Base-by-base conservation (phyloP, 2,797 vertebrate species). In the Lemur catta region DNA sequence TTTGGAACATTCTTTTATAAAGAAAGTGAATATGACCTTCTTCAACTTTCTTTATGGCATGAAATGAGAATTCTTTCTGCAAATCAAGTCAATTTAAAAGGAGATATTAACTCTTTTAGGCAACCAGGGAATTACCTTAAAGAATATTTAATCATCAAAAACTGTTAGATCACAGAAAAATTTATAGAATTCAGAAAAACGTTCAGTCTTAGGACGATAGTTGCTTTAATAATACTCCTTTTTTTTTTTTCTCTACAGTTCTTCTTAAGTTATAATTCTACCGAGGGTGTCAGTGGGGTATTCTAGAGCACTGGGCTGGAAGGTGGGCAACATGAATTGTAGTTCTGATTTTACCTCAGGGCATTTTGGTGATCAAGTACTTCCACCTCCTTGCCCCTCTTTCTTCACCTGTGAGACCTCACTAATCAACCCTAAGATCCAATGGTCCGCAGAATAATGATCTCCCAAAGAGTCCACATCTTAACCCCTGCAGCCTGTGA, bases 51-150 rank as follows among this genome's bases (percentile, higher is more conserved):
- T 94, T 78, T 91, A 89, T 71, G 43, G 76, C 15, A 0, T 95
- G 69, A 96, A 93, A 74, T 90, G 69, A 97, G 46, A 93, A 93
- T 96, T 95, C 10, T 84, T 95, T 82, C 79, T 92, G 48, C 50
- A 92, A 90, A 78, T 76, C 61, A 87, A 95, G n/a, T 93, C 38
- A 69, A 79, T 57, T 78, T 93, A 90, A 93, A 94, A 85, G 69
- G 57, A 63, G 71, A 46, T 81, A 95, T 52, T 94, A 92, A 93
- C 48, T 92, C 75, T 96, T 84, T 79, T 65, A 87, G 84, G 35
- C 28, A 67, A 52, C 38, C 24, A 43, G 52, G 46, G 30, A 91
- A 89, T 92, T 84, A 48, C 14, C 52, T 95, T 89, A 76, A 59
- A 67, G 74, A 38, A 85, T 92, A 57, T 22, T 84, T 93, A 76